Evolutionary conservation across 2,797 vertebrate genomes (phyloP).

Genomic region (Acestrorhynchus altus): DNA sequence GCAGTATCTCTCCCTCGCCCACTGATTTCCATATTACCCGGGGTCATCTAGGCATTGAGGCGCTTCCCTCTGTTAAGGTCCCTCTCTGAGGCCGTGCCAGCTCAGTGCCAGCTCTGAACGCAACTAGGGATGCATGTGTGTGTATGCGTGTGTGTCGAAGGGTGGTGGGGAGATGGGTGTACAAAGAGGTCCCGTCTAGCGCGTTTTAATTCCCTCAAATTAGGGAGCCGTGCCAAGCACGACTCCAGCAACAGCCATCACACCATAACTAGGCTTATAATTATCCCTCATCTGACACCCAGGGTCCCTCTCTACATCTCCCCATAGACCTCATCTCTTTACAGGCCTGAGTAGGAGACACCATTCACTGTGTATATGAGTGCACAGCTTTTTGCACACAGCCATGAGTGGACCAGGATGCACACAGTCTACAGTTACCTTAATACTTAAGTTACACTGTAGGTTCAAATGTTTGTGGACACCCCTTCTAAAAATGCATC

Average conservation of each 20-base stretch:
- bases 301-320: conserved; percentile 40
- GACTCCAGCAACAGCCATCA: conserved; percentile 58
- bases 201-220: conserved; percentile 75
- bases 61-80: conserved; percentile 61
- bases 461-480: too few species aligned
- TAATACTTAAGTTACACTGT: not conserved
- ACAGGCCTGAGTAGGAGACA: conserved; percentile 26
- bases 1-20: conserved; percentile 33
- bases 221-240: conserved; percentile 65
- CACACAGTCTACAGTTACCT: not conserved
- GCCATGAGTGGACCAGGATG: not conserved
- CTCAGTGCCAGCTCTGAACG: conserved; percentile 68
- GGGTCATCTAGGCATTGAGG: conserved; percentile 71
- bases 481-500: too few species aligned
- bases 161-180: conserved; percentile 54
- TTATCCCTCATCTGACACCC: conserved; percentile 65
- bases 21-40: conserved; percentile 69
- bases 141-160: conserved; percentile 6
- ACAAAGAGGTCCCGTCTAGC: conserved; percentile 67
- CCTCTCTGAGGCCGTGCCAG: conserved; percentile 58
- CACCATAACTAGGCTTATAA: conserved; percentile 67
- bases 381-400: not conserved
- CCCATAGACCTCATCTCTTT: conserved; percentile 35
- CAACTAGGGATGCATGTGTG: conserved; percentile 34
- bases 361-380: not conserved